Evolutionary conservation across 2,888 invertebrate species (phyloP), one percentile per base, ranked within the genome.

Genomic region (Acrobasis repandana): DNA sequence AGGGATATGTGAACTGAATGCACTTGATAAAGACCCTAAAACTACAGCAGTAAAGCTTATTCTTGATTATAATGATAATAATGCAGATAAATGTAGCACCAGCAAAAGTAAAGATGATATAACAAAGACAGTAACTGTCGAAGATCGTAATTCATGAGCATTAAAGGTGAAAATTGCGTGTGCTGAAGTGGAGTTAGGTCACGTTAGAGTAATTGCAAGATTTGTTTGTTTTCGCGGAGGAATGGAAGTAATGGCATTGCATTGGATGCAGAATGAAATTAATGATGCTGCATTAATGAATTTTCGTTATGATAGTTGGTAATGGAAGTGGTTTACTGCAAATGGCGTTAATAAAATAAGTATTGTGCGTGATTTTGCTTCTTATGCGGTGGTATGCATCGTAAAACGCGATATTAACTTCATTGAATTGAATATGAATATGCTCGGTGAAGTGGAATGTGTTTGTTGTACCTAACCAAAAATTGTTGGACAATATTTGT

Each of bases 191-290:
- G 33, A 62, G 52, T 54, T 63, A 71, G 68, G 54, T 75, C 77
- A 82, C 75, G 74, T 80, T 82, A 81, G 82, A 88, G 86, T 87
- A 88, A 87, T 88, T 89, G 85, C 82, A 80, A 85, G 89, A 90
- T 90, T 90, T 90, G 90, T 90, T 90, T 90, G 88, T 89, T 90
- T 88, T 87, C 60, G 83, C 82, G 81, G 77, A 80, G 85, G 80
- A 84, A 86, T 80, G 83, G 80, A 78, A 83, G 86, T 86, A 90
- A 89, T 87, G 79, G 85, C 81, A 81, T 80, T 83, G 85, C 85
- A 84, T 83, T 77, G 80, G 81, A 76, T 74, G 79, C 79, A 79
- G 80, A 85, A 78, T 79, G 79, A 80, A 86, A 88, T 88, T 86
- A 88, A 89, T 88, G 85, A 85, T 77, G 82, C 83, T 82, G 82